Base-by-base conservation (phyloP, 2,113 vertebrate species). In the Elachura formosa region DNA sequence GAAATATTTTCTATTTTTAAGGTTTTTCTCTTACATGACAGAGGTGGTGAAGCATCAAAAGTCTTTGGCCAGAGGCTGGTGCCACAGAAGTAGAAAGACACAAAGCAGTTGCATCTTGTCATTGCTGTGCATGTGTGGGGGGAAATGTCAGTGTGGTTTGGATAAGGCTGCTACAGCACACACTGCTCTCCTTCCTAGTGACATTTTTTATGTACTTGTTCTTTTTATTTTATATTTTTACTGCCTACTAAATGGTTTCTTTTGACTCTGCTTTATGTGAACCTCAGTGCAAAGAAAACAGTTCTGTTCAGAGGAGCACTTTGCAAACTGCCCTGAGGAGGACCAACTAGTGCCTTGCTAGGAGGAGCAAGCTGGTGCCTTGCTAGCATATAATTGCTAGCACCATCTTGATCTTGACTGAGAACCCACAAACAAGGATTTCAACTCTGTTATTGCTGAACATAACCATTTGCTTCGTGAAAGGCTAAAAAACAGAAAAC, bases 201-300 rank as follows among this genome's bases (percentile, higher is more conserved):
- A 96, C 94, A 72, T 91, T 71, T 94, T 95, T 91, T 29, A 96
- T 95, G 90, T 83, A 71, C 61, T 93, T 92, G 87, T 73, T 87
- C 78, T 84, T 90, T 87, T 93, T 63, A 59, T 83, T 87, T 91
- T 91, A 33, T 83, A 85, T 80, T 94, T 96, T 95, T 92, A 95
- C 88, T 94, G 83, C 45, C 82, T 71, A 72, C 88, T 92, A 93
- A 94, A 95, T 0, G 2, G 51, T 31, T 90, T 83, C 49, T 86
- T 94, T 86, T 81, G 87, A 63, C 75, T 93, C 72, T 90, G 72
- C 40, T 93, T 90, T 93, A 68, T 88, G 75, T 38, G 87, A 91
- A 77, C 51, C 40, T 90, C 55, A 46, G 43, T 24, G 69, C 45
- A 95, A 91, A 83, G 82, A 90, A 74, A 93, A 80, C 67, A 87